Evolutionary conservation across 2,797 vertebrate genomes (phyloP), one percentile per base, ranked within the genome.

Genomic region (Trichosurus vulpecula): DNA sequence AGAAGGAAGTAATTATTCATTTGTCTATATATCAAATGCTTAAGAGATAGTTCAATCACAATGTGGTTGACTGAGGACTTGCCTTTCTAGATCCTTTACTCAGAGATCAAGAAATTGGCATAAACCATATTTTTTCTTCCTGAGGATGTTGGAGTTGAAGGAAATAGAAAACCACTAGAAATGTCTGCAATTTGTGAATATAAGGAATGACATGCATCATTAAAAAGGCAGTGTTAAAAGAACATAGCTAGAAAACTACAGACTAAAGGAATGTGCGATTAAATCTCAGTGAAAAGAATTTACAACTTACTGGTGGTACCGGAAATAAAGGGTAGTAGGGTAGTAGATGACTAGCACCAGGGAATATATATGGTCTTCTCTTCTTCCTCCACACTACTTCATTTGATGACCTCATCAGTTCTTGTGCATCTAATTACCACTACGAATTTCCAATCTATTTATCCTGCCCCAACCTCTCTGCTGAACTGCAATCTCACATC

Each of bases 51-150:
- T 92, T 97, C 93, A 94, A 92, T 96, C 91, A 96, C 29, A 93
- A 14, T 47, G 54, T 25, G 81, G 95, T 95, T 92, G 54, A 16
- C 52, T 27, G 35, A 19, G 4, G 54, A 96, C 94, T 96, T 95
- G 94, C 95, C 94, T 97, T 96, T 92, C 58, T 57, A 81, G 87
- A 93, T 92, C 58, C 94, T 97, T 96, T 97, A 92, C 95, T 95
- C 51, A 95, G 58, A 61, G 89, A 92, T 94, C 51, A 57, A 93
- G 87, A 93, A 95, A 96, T 94, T 52, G 87, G 30, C 91, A 93
- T 90, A 74, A 94, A 54, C 95, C 56, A 81, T 29, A 91, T 56
- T n/a, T 29, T 91, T 35, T 92, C 47, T 2, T 87, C 47, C n/a
- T 35, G 29, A 9, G 41, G 51, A 53, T 5, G 1, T 0, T 52